phyloP scores from a whole-genome alignment of 2,113 vertebrate genomes.

The Toxostoma redivivum region DNA sequence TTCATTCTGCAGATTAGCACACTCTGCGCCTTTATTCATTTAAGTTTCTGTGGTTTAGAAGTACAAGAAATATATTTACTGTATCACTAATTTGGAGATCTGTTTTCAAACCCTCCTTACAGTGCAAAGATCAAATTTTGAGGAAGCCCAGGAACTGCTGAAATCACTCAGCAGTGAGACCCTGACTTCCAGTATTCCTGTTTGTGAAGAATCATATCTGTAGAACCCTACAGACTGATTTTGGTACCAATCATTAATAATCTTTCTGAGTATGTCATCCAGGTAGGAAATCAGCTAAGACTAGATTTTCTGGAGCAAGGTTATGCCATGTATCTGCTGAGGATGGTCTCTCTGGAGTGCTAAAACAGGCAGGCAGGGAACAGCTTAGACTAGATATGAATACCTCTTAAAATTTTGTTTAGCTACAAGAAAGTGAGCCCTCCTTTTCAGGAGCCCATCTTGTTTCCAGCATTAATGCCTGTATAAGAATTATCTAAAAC shows the following conservation, averaged over 20 bases:
- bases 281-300: neutral
- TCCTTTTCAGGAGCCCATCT: neutral
- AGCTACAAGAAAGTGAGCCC: neutral
- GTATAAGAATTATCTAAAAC: neutral
- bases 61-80: neutral
- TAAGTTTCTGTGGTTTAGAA: neutral
- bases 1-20: slow-evolving; percentile 18
- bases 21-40: neutral
- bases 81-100: neutral
- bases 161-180: neutral
- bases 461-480: neutral
- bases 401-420: neutral
- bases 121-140: neutral
- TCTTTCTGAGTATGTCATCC: neutral
- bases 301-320: neutral
- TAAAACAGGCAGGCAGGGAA: neutral
- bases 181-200: neutral
- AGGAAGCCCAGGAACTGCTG: neutral
- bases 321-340: neutral
- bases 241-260: neutral
- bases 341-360: neutral
- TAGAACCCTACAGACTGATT: neutral
- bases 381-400: neutral
- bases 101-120: neutral
- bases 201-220: neutral